Conservation (phyloP, 2,888 invertebrate genomes). For the Callosobruchus maculatus region DNA sequence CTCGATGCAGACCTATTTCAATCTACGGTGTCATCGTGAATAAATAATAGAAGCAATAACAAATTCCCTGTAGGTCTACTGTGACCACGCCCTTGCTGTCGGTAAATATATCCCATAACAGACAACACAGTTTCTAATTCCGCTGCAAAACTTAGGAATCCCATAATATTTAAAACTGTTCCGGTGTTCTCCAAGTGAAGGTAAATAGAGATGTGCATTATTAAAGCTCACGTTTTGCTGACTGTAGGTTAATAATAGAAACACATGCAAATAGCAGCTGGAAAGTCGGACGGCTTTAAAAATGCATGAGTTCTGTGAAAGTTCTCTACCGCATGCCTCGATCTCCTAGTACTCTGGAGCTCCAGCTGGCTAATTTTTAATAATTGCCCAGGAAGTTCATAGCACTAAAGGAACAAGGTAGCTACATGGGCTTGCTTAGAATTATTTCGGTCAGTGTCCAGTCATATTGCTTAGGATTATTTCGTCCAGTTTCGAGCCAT, state of each 20-base stretch:
- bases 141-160: not conserved
- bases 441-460: too few relatives aligned
- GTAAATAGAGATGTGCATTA: slow-evolving; percentile 9
- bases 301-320: slow-evolving; percentile 6
- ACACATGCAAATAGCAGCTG: slow-evolving; percentile 14
- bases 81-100: not conserved
- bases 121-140: not conserved
- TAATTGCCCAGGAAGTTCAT: not conserved
- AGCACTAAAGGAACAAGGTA: not conserved
- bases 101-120: not conserved
- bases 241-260: slow-evolving; percentile 16
- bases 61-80: not conserved
- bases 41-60: not conserved
- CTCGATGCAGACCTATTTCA: too few relatives aligned
- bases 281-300: slow-evolving; percentile 8
- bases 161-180: not conserved
- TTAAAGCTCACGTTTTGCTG: slow-evolving; percentile 12
- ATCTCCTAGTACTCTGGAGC: not conserved
- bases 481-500: too few relatives aligned
- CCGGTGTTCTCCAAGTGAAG: not conserved
- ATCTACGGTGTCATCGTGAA: not conserved
- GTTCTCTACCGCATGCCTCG: not conserved
- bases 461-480: too few relatives aligned
- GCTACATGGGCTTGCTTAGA: too few relatives aligned
- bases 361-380: not conserved